Evolutionary conservation across 2,888 invertebrate genomes (phyloP).

Genomic region (Stomorhina lunata): DNA sequence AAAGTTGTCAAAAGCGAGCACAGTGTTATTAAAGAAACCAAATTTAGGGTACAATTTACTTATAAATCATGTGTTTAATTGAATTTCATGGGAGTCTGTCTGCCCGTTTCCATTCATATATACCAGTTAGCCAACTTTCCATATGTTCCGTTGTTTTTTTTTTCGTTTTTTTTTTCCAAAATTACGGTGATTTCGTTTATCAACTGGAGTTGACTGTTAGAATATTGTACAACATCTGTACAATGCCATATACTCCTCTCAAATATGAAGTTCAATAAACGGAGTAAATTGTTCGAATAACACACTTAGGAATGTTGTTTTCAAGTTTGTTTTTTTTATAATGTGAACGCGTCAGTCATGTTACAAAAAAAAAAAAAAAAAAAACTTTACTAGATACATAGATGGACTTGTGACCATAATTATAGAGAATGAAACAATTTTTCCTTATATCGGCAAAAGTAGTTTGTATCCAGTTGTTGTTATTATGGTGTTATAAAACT

Average conservation of each 20-base stretch:
- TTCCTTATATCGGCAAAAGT: background rate
- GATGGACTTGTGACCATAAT: constrained; percentile 27
- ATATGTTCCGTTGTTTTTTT: background rate
- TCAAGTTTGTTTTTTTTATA: constrained; percentile 44
- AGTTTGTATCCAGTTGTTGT: background rate
- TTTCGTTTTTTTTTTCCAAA: background rate
- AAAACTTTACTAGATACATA: background rate
- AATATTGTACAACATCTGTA: background rate
- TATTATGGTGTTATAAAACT: constrained; percentile 12
- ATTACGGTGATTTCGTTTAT: constrained; percentile 39
- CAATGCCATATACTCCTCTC: constrained; percentile 21
- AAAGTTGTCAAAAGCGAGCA: too few species aligned
- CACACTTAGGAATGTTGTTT: constrained; percentile 54
- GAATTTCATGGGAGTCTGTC: background rate
- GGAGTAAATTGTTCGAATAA: constrained; percentile 54
- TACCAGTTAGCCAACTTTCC: constrained; percentile 8
- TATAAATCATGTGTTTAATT: too few species aligned
- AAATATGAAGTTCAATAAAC: constrained; percentile 62
- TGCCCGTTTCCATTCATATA: background rate
- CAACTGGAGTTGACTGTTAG: background rate
- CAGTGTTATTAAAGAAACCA: too few species aligned
- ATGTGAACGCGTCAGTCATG: background rate
- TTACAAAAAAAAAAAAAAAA: background rate
- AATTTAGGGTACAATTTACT: too few species aligned
- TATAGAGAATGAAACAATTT: constrained; percentile 14